Evolutionary conservation across 2,113 vertebrate species (phyloP).

Genomic region (Onychostruthus taczanowskii): DNA sequence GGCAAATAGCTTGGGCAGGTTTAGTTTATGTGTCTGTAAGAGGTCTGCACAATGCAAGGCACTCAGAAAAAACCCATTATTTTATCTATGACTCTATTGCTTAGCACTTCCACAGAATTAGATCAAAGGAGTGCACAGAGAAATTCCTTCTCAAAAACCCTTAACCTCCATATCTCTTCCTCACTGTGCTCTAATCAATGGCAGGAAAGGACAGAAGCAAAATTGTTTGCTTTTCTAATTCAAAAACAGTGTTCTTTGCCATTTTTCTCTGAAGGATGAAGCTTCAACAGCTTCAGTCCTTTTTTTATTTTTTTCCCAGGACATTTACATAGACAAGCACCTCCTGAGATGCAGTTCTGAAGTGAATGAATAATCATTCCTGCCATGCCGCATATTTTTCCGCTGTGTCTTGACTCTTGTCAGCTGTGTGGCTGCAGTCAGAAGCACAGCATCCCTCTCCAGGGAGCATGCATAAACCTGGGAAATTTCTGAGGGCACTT

Average conservation of each 20-base stretch:
- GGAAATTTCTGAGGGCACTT: constrained; percentile 27
- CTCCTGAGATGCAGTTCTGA: neutral
- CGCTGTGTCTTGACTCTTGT: constrained; percentile 6
- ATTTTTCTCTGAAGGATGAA: neutral
- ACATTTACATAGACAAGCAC: constrained; percentile 1
- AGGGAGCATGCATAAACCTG: neutral
- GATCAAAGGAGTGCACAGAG: neutral
- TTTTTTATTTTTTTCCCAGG: neutral
- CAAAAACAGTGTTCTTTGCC: neutral
- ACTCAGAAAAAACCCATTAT: neutral
- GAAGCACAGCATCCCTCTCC: neutral
- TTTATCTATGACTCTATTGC: neutral
- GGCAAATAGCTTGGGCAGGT: neutral
- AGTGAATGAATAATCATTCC: constrained; percentile 11
- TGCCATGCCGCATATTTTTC: neutral
- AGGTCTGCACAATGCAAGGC: neutral
- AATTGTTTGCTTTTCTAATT: constrained; percentile 7
- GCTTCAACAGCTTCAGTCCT: neutral
- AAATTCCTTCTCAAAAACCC: constrained; percentile 35
- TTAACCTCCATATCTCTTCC: neutral
- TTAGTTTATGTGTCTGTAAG: neutral
- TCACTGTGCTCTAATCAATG: constrained; percentile 5
- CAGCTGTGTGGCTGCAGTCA: neutral
- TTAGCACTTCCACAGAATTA: constrained; percentile 1
- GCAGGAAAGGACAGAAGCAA: neutral